phyloP scores from a whole-genome alignment of 1,140 invertebrate genomes.

The Drosophila prosaltans region DNA sequence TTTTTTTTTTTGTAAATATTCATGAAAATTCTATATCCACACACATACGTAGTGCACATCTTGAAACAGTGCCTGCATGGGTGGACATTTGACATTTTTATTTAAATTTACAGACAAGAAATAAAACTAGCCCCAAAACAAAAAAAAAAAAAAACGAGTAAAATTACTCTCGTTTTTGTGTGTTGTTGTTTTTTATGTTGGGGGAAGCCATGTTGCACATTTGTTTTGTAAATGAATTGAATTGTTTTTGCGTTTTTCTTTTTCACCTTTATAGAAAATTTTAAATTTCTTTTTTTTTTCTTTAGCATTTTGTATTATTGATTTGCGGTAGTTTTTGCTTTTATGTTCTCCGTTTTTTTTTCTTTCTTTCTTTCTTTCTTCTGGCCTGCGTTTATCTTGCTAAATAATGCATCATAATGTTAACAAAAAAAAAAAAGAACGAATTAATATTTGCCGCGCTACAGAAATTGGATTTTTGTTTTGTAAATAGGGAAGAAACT shows the following conservation, averaged over 20 bases:
- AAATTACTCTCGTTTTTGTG: slow-evolving; percentile 6
- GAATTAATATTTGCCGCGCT: slow-evolving; percentile 48
- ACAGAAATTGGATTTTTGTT: slow-evolving; percentile 33
- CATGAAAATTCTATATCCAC: slow-evolving; percentile 61
- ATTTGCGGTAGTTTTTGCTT: slow-evolving; percentile 49
- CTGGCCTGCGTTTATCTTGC: slow-evolving; percentile 60
- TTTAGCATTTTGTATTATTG: neutral
- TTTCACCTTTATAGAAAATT: slow-evolving; percentile 22
- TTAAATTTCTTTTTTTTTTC: slow-evolving; percentile 41
- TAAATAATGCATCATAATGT: slow-evolving; percentile 77
- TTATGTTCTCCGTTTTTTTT: slow-evolving; percentile 33
- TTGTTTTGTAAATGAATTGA: slow-evolving; percentile 10
- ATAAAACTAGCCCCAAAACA: slow-evolving; percentile 3
- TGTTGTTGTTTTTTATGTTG: slow-evolving; percentile 9
- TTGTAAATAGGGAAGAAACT: slow-evolving; percentile 37
- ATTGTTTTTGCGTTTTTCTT: slow-evolving; percentile 29
- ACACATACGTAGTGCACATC: neutral
- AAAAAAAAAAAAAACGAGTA: neutral
- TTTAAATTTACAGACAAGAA: slow-evolving; percentile 69
- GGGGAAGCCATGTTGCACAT: neutral
- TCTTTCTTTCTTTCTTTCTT: slow-evolving; percentile 6
- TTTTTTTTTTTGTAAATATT: slow-evolving; percentile 74
- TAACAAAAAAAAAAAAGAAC: slow-evolving; percentile 40
- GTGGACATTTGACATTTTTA: slow-evolving; percentile 68
- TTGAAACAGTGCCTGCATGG: slow-evolving; percentile 39